Conservation (phyloP, 2,113 vertebrate species). For the Otolemur garnettii region DNA sequence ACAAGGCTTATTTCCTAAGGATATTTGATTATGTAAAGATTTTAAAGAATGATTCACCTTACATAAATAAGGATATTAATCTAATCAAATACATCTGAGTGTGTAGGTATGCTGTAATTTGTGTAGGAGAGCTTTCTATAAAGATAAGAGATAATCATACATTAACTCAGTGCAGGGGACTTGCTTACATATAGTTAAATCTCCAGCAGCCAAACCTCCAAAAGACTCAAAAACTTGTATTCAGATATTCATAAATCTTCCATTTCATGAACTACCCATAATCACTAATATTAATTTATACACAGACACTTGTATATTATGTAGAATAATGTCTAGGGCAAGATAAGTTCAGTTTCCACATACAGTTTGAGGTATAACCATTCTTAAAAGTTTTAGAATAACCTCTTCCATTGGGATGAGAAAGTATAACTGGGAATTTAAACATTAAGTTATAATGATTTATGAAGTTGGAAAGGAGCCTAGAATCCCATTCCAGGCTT, state of each 20-base stretch:
- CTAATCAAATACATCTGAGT: neutral
- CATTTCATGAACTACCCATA: neutral
- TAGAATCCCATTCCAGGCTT: neutral
- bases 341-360: conserved; percentile 29
- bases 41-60: neutral
- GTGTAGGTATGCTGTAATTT: neutral
- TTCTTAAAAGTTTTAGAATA: neutral
- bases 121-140: neutral
- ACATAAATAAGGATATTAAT: conserved; percentile 36
- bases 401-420: conserved; percentile 7
- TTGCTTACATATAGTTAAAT: neutral
- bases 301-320: neutral
- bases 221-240: neutral
- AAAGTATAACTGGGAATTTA: neutral
- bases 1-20: conserved; percentile 10
- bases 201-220: neutral
- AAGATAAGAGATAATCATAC: conserved; percentile 10
- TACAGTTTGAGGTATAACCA: neutral
- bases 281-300: conserved; percentile 52
- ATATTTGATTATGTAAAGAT: neutral
- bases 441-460: conserved; percentile 42
- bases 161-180: neutral
- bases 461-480: neutral
- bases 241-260: conserved; percentile 17
- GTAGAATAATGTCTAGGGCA: neutral